Conservation (phyloP, 2,797 vertebrate genomes). For the Poecilia picta region DNA sequence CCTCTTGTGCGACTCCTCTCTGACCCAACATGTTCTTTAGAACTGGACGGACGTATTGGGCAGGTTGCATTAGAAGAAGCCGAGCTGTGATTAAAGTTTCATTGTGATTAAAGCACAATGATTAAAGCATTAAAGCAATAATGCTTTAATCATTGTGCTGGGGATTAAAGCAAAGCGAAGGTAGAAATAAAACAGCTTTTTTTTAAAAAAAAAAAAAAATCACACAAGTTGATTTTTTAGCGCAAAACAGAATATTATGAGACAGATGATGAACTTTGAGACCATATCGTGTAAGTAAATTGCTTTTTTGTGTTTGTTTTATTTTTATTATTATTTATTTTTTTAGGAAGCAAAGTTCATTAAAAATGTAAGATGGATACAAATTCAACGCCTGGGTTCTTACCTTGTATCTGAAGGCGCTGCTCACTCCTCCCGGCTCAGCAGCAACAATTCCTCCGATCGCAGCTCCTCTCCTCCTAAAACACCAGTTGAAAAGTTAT, state of each 20-base stretch:
- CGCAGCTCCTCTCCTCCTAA: constrained; percentile 28
- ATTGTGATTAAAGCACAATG: too few species aligned
- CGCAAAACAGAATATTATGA: neutral
- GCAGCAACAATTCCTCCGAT: constrained; percentile 51
- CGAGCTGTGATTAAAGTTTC: constrained; percentile 51
- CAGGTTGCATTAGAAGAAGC: constrained; percentile 9
- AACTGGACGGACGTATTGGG: constrained; percentile 11
- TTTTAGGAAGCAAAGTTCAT: neutral
- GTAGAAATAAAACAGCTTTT: neutral
- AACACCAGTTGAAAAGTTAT: constrained; percentile 60
- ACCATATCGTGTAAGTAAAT: neutral
- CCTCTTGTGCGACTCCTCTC: constrained; percentile 19
- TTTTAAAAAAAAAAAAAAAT: neutral
- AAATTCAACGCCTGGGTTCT: neutral
- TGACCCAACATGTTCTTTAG: constrained; percentile 6
- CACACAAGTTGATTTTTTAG: neutral
- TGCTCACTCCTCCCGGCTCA: constrained; percentile 42
- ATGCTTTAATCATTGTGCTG: too few species aligned
- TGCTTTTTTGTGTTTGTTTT: neutral
- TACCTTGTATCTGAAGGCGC: constrained; percentile 65
- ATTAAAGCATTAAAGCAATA: too few species aligned
- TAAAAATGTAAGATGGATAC: neutral
- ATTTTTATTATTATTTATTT: neutral
- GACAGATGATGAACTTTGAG: constrained; percentile 6
- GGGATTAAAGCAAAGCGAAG: constrained; percentile 6